Evolutionary conservation across 2,888 invertebrate genomes (phyloP).

Genomic region (Rotaria sp.): DNA sequence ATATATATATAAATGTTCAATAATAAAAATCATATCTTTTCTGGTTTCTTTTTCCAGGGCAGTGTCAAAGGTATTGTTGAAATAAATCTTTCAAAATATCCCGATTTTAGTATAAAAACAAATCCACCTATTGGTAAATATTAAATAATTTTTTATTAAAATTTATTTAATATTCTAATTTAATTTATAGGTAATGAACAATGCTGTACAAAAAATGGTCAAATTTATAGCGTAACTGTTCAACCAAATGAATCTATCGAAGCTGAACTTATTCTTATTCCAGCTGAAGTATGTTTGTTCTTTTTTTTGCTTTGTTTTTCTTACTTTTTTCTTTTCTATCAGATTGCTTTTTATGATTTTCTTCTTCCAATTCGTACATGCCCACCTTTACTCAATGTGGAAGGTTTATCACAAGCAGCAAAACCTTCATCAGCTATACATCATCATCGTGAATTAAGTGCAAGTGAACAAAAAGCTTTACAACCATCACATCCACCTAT

Average conservation of each 20-base stretch:
- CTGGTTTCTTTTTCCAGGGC: neutral
- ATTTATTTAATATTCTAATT: neutral
- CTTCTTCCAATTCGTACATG: slow-evolving; percentile 8
- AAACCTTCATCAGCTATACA: neutral
- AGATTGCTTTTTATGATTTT: slow-evolving; percentile 22
- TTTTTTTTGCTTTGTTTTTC: neutral
- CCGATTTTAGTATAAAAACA: slow-evolving; percentile 35
- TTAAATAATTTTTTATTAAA: neutral
- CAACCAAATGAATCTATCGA: slow-evolving; percentile 48
- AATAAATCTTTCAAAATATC: slow-evolving; percentile 35
- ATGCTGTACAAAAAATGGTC: slow-evolving; percentile 27
- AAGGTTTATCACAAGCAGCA: slow-evolving; percentile 24
- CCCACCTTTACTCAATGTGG: neutral
- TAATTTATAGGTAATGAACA: neutral
- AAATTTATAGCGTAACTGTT: slow-evolving; percentile 49
- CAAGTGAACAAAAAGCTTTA: neutral
- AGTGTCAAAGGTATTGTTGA: slow-evolving; percentile 34
- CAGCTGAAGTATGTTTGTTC: slow-evolving; percentile 47
- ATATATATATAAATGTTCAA: too few relatives aligned
- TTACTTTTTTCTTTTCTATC: neutral
- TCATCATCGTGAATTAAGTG: slow-evolving; percentile 5
- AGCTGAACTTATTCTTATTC: slow-evolving; percentile 51
- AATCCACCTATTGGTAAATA: slow-evolving; percentile 8
- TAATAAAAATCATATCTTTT: neutral
- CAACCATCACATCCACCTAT: slow-evolving; percentile 23